Percentiles rank a stretch among this genome's conserved stretches.
These are phyloP conservation scores for Pipra filicauda DNA, from an alignment of 2,113 vertebrate species.

Conservation along the genomic window DNA sequence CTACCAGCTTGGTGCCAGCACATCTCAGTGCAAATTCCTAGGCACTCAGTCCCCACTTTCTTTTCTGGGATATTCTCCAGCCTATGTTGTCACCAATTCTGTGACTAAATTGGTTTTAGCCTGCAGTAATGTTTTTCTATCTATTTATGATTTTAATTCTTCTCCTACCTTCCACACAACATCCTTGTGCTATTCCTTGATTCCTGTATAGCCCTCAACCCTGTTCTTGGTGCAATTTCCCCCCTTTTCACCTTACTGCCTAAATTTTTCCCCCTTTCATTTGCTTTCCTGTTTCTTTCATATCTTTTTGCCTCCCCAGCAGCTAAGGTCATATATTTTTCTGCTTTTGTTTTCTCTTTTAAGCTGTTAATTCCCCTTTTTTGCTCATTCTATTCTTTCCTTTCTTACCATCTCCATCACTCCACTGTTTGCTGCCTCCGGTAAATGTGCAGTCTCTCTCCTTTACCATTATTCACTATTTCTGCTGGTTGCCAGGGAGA, in stretches of 20 bases:
- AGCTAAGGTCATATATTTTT: background rate
- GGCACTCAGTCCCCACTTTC: background rate
- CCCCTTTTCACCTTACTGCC: background rate
- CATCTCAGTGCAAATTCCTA: background rate
- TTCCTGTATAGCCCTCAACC: background rate
- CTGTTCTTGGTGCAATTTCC: background rate
- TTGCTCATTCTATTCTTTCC: background rate
- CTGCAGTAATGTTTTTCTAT: background rate
- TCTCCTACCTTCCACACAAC: background rate
- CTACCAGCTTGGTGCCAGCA: background rate
- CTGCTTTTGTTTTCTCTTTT: background rate
- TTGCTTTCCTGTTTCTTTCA: background rate
- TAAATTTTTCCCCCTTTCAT: background rate
- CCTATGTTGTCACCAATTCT: background rate
- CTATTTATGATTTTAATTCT: background rate
- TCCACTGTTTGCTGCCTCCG: background rate
- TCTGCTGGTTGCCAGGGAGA: conserved; percentile 51
- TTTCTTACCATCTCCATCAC: background rate
- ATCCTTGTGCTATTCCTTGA: background rate
- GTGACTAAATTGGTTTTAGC: background rate
- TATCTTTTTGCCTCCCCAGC: background rate
- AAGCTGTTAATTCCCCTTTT: background rate
- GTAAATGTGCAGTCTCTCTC: background rate
- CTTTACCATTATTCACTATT: background rate
- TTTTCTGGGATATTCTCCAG: background rate